Conservation (phyloP, 1,140 invertebrate species). For the Phocides pigmalion region DNA sequence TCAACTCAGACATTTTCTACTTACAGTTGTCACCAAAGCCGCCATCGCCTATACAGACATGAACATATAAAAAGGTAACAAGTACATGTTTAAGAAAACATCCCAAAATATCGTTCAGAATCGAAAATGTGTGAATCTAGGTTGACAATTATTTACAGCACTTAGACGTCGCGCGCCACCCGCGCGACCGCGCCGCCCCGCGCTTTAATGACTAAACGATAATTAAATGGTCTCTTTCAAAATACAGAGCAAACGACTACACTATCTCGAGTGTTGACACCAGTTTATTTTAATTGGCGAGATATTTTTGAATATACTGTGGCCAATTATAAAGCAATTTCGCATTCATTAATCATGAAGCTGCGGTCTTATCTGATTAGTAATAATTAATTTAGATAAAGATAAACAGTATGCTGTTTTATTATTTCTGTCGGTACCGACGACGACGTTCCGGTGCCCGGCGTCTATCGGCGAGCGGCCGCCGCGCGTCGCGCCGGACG, state of each 20-base stretch:
- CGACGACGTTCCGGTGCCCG: background rate
- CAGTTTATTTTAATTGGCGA: constrained; percentile 15
- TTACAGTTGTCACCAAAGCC: too few species aligned
- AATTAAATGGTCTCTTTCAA: constrained; percentile 2
- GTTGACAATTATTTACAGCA: background rate
- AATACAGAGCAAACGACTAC: background rate
- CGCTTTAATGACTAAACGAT: background rate
- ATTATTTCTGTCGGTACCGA: background rate
- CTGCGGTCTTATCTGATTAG: constrained; percentile 19
- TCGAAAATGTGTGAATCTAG: background rate
- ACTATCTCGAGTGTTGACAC: constrained; percentile 10
- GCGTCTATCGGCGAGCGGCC: too few species aligned
- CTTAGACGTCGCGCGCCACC: too few species aligned
- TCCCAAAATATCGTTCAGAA: background rate
- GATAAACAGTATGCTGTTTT: background rate
- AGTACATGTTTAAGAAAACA: background rate
- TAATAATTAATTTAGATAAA: constrained; percentile 13
- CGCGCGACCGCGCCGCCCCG: background rate
- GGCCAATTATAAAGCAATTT: constrained; percentile 26
- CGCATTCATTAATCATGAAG: constrained; percentile 22
- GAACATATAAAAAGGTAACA: background rate
- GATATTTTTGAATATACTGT: constrained; percentile 18
- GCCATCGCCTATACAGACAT: background rate
- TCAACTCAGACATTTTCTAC: background rate
- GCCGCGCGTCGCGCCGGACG: too few species aligned